Percentiles rank a stretch among this genome's conserved stretches.
Conservation (phyloP, 1,140 invertebrate genomes). For the Oreohelix idahoensis region DNA sequence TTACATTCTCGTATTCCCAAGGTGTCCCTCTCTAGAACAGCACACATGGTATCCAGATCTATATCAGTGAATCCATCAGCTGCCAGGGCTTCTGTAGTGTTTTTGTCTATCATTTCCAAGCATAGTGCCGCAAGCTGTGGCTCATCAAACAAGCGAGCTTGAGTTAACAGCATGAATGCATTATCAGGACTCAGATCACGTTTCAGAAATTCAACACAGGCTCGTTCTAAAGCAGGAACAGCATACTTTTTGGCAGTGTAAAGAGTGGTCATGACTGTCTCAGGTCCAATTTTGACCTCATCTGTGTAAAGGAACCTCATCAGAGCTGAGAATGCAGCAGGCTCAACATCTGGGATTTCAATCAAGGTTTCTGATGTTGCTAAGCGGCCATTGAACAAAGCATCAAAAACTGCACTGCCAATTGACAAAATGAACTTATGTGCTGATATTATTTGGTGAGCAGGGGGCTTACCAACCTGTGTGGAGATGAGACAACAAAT, state of each 20-base stretch:
- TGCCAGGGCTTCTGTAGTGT: slow-evolving; percentile 84
- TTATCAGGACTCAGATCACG: slow-evolving; percentile 86
- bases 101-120: slow-evolving; percentile 89
- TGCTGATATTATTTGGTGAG: slow-evolving; percentile 84
- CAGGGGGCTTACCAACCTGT: slow-evolving; percentile 74
- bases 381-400: slow-evolving; percentile 87
- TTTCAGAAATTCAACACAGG: slow-evolving; percentile 89
- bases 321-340: slow-evolving; percentile 78
- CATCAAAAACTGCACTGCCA: slow-evolving; percentile 88
- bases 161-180: slow-evolving; percentile 87
- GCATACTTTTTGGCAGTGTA: slow-evolving; percentile 92
- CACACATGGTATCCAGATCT: slow-evolving; percentile 86
- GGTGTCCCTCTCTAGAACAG: slow-evolving; percentile 87
- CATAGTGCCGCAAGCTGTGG: slow-evolving; percentile 84
- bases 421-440: slow-evolving; percentile 89
- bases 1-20: slow-evolving; percentile 86
- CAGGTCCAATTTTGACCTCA: slow-evolving; percentile 88
- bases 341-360: slow-evolving; percentile 88
- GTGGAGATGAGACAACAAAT: neutral
- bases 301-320: slow-evolving; percentile 85
- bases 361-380: slow-evolving; percentile 81
- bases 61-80: slow-evolving; percentile 92
- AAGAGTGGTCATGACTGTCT: slow-evolving; percentile 89
- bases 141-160: slow-evolving; percentile 87
- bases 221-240: slow-evolving; percentile 85